phyloP scores from a whole-genome alignment of 2,797 vertebrate genomes.

The Scomberomorus guttatus region DNA sequence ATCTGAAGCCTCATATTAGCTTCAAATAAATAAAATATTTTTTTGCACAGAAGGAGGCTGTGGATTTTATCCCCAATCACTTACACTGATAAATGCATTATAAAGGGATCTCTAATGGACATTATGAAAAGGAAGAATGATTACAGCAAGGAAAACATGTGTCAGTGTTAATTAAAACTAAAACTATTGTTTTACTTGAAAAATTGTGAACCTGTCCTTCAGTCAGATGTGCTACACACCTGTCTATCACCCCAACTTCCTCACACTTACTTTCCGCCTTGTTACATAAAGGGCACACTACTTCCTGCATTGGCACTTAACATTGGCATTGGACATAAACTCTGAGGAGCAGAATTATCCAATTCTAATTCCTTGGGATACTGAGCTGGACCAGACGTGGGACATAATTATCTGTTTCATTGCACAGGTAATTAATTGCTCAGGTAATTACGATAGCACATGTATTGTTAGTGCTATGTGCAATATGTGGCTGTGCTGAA shows the following conservation, averaged over 20 bases:
- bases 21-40: no score
- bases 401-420: background rate
- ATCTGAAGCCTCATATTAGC: no score
- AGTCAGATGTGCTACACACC: background rate
- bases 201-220: no score
- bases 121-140: no score
- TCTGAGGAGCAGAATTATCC: background rate
- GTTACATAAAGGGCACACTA: no score
- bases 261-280: background rate
- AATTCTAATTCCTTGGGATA: no score
- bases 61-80: no score
- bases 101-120: background rate
- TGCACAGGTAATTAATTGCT: background rate
- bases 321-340: slow-evolving; percentile 3
- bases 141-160: no score
- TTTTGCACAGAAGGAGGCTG: no score
- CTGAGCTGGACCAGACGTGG: background rate
- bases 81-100: background rate
- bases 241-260: background rate
- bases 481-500: background rate
- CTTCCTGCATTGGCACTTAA: background rate
- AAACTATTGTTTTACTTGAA: no score
- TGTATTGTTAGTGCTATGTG: background rate
- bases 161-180: no score
- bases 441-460: background rate